phyloP scores from a whole-genome alignment of 2,113 vertebrate genomes.

The Alectura lathami region DNA sequence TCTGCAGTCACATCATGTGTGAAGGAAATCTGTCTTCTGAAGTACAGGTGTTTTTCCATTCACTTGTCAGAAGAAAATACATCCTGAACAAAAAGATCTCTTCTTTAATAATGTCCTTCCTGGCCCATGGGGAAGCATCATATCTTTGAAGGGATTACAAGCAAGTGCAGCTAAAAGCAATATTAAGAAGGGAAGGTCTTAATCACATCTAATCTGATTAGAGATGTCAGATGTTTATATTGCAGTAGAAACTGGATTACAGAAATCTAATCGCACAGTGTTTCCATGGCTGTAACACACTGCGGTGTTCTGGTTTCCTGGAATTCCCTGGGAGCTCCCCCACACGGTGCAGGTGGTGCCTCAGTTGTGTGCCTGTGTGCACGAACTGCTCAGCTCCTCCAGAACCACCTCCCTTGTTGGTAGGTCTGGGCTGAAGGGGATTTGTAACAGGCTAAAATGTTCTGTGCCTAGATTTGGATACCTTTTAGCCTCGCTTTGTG shows the following conservation, averaged over 20 bases:
- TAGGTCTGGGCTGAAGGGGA: neutral
- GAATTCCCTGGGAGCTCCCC: neutral
- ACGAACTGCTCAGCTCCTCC: neutral
- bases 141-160: neutral
- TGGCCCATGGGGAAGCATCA: neutral
- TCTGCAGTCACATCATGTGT: neutral
- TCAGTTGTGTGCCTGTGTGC: accelerated
- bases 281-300: neutral
- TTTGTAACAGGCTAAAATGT: neutral
- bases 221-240: neutral
- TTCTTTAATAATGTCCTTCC: neutral
- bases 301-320: neutral
- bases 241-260: neutral
- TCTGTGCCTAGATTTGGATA: accelerated
- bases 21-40: neutral
- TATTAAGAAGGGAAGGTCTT: neutral
- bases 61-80: neutral
- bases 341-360: neutral
- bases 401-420: accelerated
- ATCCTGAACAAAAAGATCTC: neutral
- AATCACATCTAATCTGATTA: neutral
- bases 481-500: neutral
- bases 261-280: neutral
- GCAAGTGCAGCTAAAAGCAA: neutral
- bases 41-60: neutral